Conservation (phyloP, 2,113 vertebrate genomes). For the Oreochromis aureus region DNA sequence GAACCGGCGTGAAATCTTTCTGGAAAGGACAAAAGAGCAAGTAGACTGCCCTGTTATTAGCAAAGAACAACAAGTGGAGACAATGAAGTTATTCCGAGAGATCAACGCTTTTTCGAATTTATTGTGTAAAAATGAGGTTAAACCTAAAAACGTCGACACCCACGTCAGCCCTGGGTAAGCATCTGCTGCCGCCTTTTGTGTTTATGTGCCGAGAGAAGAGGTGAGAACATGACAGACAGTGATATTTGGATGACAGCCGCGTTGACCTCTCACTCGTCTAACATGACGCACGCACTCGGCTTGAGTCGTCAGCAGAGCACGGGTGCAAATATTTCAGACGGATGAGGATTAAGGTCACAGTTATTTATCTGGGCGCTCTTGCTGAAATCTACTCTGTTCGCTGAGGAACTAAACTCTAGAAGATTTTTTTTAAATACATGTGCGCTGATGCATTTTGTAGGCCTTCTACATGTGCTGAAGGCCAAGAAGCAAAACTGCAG, state of each 20-base stretch:
- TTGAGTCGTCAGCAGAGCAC: neutral
- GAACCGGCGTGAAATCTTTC: neutral
- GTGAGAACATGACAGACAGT: neutral
- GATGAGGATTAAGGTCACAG: neutral
- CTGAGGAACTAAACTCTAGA: neutral
- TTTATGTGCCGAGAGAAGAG: neutral
- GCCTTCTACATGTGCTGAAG: neutral
- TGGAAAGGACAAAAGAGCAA: neutral
- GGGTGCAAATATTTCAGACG: slow-evolving; percentile 10
- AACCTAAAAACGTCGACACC: neutral
- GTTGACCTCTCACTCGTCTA: neutral
- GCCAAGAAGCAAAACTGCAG: neutral
- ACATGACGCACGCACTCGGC: neutral
- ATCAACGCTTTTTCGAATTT: neutral
- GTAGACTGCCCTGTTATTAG: neutral
- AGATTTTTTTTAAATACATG: neutral
- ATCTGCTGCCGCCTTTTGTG: neutral
- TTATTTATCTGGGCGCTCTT: neutral
- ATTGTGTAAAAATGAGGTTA: neutral
- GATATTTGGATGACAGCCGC: neutral
- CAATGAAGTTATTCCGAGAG: neutral
- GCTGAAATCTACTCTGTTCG: neutral
- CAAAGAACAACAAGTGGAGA: neutral
- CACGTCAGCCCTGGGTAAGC: neutral
- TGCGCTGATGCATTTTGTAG: neutral